Conservation (phyloP, 2,888 invertebrate genomes). For the Theretra japonica region DNA sequence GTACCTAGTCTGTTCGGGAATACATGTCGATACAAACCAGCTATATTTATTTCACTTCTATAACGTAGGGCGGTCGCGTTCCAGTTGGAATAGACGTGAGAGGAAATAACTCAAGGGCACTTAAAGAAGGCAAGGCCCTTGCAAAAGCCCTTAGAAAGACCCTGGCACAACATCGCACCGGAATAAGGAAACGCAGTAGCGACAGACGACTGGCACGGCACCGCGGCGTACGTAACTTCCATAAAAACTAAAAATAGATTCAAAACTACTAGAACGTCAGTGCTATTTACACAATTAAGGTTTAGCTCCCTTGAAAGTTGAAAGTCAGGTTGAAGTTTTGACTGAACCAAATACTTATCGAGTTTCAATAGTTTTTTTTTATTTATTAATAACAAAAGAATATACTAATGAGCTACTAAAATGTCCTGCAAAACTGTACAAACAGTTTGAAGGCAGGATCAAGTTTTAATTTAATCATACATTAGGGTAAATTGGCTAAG, state of each 20-base stretch:
- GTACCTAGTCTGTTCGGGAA: too few relatives aligned
- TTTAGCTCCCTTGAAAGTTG: background rate
- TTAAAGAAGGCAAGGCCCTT: background rate
- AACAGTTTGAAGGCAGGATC: too few relatives aligned
- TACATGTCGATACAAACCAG: too few relatives aligned
- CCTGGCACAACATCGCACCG: conserved; percentile 19
- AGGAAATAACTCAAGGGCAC: conserved; percentile 20
- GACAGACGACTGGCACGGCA: background rate
- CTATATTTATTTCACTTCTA: too few relatives aligned
- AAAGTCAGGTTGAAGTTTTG: background rate
- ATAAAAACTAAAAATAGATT: conserved; percentile 12
- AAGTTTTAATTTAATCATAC: too few relatives aligned
- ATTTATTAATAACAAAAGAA: too few relatives aligned
- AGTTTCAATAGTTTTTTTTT: too few relatives aligned
- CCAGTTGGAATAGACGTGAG: background rate
- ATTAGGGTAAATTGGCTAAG: too few relatives aligned
- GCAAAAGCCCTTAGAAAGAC: background rate
- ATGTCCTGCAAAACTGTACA: too few relatives aligned
- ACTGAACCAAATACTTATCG: too few relatives aligned
- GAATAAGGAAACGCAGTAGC: background rate
- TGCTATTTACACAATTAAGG: background rate
- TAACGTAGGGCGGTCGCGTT: too few relatives aligned
- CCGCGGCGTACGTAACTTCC: background rate
- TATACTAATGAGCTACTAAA: too few relatives aligned
- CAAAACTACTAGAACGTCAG: background rate